Base-by-base conservation (phyloP, 2,888 invertebrate genomes). In the Thelaira solivaga region DNA sequence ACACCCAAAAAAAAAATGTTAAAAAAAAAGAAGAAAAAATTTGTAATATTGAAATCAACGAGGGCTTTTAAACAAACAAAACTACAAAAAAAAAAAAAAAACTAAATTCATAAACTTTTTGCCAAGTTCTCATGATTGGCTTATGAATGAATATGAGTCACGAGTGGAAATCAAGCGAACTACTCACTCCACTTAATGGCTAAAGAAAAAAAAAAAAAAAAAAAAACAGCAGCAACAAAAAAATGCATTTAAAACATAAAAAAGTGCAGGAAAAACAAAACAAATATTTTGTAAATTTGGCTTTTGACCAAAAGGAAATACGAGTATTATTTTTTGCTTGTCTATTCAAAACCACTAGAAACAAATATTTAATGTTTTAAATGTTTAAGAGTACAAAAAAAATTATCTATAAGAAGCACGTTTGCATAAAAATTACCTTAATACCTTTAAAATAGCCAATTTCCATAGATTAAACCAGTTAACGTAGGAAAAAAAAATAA, bases 241-340 rank as follows among this genome's bases (percentile, higher is more conserved):
- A 31, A n/a, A n/a, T n/a, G n/a, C n/a, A n/a, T n/a, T n/a, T n/a
- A 4, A 18, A 22, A 39, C 10, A 2, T 4, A 51, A 51, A n/a
- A 36, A 51, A n/a, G n/a, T 43, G 20, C 51, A 43, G 64, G 43
- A 64, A 64, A 53, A 61, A 55, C 26, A 24, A 39, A 39, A 59
- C 41, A 78, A 78, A 78, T 71, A 65, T 74, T n/a, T 74, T 73
- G 68, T 62, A 53, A 57, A 77, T 68, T 73, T 78, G 78, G 78
- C 78, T 74, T 74, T 71, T 65, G 45, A 74, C 78, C 78, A 78
- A 78, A 68, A 78, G 78, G 78, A 78, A 78, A 78, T 78, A 74
- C 22, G n/a, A n/a, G n/a, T n/a, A 20, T n/a, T 13, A 20, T 39
- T 59, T 53, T 43, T 65, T 36, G 4, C 11, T 47, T 45, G 3